phyloP scores from a whole-genome alignment of 2,797 vertebrate species.

The Poecilia gillii region DNA sequence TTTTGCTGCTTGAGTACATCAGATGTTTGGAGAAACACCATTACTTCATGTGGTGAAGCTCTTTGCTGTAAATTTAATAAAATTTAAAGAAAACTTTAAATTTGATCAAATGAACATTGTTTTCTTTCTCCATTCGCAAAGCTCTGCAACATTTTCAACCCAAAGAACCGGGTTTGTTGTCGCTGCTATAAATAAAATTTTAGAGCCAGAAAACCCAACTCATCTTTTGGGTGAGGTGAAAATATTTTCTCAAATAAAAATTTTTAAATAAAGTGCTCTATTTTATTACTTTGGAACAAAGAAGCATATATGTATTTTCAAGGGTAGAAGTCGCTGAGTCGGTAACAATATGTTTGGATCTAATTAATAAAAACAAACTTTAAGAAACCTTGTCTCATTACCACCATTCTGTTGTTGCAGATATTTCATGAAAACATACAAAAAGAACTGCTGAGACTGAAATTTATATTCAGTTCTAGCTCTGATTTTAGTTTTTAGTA shows the following conservation, averaged over 20 bases:
- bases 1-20: constrained; percentile 27
- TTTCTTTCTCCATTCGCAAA: neutral
- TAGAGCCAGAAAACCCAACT: neutral
- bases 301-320: too few relatives aligned
- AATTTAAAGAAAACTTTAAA: neutral
- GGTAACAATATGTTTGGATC: neutral
- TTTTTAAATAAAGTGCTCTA: neutral
- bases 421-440: neutral
- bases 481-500: neutral
- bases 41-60: neutral
- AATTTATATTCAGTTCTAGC: neutral
- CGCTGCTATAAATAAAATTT: neutral
- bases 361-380: neutral
- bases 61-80: neutral
- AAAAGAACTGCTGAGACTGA: neutral
- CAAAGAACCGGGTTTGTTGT: neutral
- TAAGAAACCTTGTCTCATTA: neutral
- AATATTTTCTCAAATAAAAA: neutral
- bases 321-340: neutral
- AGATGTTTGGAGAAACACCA: constrained; percentile 2
- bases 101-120: neutral
- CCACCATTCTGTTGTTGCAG: neutral
- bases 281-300: too few relatives aligned
- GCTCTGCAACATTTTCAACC: neutral
- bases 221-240: neutral